Evolutionary conservation across 2,888 invertebrate species (phyloP).

Genomic region (Uropetala carovei): DNA sequence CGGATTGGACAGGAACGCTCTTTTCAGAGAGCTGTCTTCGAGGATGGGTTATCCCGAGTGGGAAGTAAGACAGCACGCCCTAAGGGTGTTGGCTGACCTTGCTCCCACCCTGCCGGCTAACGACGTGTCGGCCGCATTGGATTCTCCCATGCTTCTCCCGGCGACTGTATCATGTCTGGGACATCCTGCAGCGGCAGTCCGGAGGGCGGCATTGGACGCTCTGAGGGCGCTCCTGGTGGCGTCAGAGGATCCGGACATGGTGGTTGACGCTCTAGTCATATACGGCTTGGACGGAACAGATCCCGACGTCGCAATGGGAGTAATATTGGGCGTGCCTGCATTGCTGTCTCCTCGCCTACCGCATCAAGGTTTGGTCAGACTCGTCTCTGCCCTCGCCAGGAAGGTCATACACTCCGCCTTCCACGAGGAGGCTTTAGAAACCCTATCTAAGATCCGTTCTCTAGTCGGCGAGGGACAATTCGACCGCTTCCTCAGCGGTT

Average conservation of each 20-base stretch:
- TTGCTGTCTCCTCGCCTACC: constrained; percentile 76
- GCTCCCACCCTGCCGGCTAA: constrained; percentile 82
- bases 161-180: constrained; percentile 82
- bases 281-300: constrained; percentile 80
- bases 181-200: constrained; percentile 87
- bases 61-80: constrained; percentile 89
- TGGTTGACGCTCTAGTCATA: constrained; percentile 81
- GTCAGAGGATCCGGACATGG: constrained; percentile 82
- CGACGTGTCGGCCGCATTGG: constrained; percentile 66
- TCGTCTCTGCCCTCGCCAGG: constrained; percentile 74
- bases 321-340: constrained; percentile 82
- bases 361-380: constrained; percentile 71
- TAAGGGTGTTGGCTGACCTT: constrained; percentile 87
- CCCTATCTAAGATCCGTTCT: constrained; percentile 83
- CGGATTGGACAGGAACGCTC: constrained; percentile 80
- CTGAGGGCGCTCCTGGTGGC: constrained; percentile 84
- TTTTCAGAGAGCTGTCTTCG: constrained; percentile 84
- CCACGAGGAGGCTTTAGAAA: constrained; percentile 83
- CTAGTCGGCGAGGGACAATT: constrained; percentile 83
- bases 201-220: constrained; percentile 87
- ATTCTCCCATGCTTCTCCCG: constrained; percentile 79
- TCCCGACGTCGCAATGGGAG: constrained; percentile 80
- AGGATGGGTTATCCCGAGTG: constrained; percentile 87
- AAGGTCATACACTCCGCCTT: constrained; percentile 76
- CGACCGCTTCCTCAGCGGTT: constrained; percentile 76